Base-by-base conservation (phyloP, 92 coral and sea anemone species). In the Heliopora coerulea region DNA sequence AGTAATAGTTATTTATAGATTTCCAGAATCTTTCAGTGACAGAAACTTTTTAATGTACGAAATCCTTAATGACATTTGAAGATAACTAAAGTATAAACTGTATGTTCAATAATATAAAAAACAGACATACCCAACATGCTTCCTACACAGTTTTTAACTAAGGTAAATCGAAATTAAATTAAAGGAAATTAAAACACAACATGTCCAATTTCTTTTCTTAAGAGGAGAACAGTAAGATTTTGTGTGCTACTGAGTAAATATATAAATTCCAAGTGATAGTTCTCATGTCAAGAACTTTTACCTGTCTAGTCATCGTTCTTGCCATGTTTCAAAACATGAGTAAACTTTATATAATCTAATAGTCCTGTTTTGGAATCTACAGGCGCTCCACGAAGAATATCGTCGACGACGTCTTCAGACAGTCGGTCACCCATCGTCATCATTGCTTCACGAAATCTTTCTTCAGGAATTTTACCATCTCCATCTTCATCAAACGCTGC, bases 301-400 rank as follows among this genome's bases (percentile, higher is more conserved):
- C 52, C 59, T 49, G 80, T 84, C 28, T 89, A 85, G 65, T 93
- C 98, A 30, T 93, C 98, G 74, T 93, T 93, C 82, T 93, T 93
- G 70, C 98, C 98, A 77, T 93, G 98, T 76, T 93, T 93, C 54
- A 93, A 80, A 66, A 90, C 89, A 50, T 90, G 96, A 34, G 98
- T 90, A 57, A 93, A 93, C 39, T 75, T 79, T 49, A 37, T 66
- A 49, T 81, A 93, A 80, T 93, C 98, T 89, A 93, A 82, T 85
- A 70, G 76, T 60, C 96, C 96, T 60, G 85, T 96, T 72, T 88
- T 90, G 64, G 44, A 0, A 69, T 93, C 98, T 56, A 93, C 87
- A 3, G 98, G 98, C 8, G 98, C 98, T 37, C 91, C 98, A 39
- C 96, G 98, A 28, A 93, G 96, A 17, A 93, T 84, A 81, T 93